A percentile compares a stretch with the other conserved stretches of the same genome.
Evolutionary conservation across 2,888 invertebrate genomes (phyloP).

Genomic region (Phytoseiulus persimilis): DNA sequence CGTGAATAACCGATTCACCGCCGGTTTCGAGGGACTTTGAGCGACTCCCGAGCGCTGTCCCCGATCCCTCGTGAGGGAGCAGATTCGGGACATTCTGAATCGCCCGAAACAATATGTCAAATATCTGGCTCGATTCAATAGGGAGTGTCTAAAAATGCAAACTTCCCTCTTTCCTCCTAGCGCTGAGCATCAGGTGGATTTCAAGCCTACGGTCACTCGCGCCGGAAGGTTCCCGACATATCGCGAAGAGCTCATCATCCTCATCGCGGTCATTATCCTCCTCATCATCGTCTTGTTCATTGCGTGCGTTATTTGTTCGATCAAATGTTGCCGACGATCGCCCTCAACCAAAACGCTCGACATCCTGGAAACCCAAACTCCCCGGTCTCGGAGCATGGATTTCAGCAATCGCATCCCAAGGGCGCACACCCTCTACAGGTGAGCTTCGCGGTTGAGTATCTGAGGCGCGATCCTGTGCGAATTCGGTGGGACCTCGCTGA

Average conservation of each 20-base stretch:
- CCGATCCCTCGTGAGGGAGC: no score
- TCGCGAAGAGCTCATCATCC: constrained; percentile 23
- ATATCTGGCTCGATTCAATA: no score
- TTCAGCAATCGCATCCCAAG: constrained; percentile 24
- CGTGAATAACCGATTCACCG: not conserved
- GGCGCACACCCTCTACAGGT: constrained; percentile 37
- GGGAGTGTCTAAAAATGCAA: no score
- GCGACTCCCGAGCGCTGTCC: no score
- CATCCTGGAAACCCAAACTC: constrained; percentile 15
- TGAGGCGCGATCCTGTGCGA: no score
- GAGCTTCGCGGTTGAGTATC: not conserved
- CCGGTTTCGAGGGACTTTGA: no score
- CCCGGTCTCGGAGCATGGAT: constrained; percentile 12
- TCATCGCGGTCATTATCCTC: constrained; percentile 25
- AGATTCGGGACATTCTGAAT: no score
- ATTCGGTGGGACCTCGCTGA: no score
- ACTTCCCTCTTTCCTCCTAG: not conserved
- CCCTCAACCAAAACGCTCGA: constrained; percentile 25
- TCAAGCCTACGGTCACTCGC: constrained; percentile 19
- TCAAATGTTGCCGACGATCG: constrained; percentile 22
- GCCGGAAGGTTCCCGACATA: constrained; percentile 30
- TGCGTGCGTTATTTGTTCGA: constrained; percentile 33
- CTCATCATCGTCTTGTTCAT: constrained; percentile 26
- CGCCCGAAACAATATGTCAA: no score
- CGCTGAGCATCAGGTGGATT: constrained; percentile 22